These are phyloP conservation scores for Meandrusa payeni DNA, from an alignment of 2,888 invertebrate genomes.

Conservation along the genomic window DNA sequence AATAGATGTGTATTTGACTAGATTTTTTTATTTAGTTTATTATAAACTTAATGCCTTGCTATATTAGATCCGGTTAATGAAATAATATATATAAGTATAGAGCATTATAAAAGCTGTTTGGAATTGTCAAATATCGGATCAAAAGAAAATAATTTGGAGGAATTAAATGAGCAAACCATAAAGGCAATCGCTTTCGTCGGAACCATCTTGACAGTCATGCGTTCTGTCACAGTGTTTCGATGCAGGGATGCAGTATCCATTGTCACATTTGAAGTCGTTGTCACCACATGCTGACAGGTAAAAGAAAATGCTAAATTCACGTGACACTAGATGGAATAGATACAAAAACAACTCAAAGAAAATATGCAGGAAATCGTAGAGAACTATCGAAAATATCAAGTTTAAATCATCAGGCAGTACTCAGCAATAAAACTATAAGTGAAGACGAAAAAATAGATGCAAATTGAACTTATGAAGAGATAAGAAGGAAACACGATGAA, in stretches of 20 bases:
- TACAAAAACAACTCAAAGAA: constrained; percentile 2
- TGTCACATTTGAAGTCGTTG: constrained; percentile 82
- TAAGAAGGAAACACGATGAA: not conserved
- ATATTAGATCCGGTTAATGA: too few species aligned
- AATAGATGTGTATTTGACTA: constrained; percentile 27
- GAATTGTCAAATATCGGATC: too few species aligned
- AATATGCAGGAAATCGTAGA: constrained; percentile 11
- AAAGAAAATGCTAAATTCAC: constrained; percentile 52
- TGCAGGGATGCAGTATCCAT: constrained; percentile 82
- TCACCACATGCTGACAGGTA: constrained; percentile 80
- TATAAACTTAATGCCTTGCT: too few species aligned
- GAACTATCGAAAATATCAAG: not conserved
- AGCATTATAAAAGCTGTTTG: too few species aligned
- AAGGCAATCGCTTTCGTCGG: constrained; percentile 79
- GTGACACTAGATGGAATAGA: constrained; percentile 19
- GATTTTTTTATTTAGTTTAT: too few species aligned
- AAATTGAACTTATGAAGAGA: too few species aligned
- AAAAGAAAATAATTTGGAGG: constrained; percentile 18
- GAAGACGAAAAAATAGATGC: too few species aligned
- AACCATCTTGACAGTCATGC: constrained; percentile 80
- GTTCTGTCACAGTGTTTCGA: constrained; percentile 78
- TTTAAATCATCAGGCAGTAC: too few species aligned
- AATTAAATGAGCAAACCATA: constrained; percentile 67
- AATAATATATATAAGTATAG: too few species aligned
- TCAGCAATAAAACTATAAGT: too few species aligned